Evolutionary conservation across 2,888 invertebrate genomes (phyloP), one percentile per base, ranked within the genome.

Genomic region (Melanchra persicariae): DNA sequence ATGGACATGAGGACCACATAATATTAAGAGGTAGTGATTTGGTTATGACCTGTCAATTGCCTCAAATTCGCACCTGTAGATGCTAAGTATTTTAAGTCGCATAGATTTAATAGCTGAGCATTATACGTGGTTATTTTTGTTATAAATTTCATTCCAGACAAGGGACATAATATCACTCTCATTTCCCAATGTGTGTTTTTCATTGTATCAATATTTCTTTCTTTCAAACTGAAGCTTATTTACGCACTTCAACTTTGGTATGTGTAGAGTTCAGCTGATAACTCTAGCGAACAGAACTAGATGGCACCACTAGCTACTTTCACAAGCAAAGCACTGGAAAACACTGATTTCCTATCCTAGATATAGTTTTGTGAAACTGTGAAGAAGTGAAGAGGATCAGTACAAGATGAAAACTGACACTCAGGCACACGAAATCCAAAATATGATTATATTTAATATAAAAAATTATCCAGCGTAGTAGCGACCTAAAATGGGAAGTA

Each of bases 281-380:
- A 79, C 22, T 75, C 24, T 79, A 40, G 49, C 10, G 30, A 34
- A n/a, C 2, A 12, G 4, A 47, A 17, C 30, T 81, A 81, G 77
- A 76, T 75, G 81, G 77, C 68, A 26, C 24, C 24, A 67, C 67
- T 51, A 15, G 9, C 1, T 15, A 63, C 40, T 51, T 66, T 45
- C 19, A 47, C 57, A 52, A 19, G 37, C 12, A 49, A 45, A 19
- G 2, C 12, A 15, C 26, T 15, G 3, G 17, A 26, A 7, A 60
- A 51, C 26, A 45, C 15, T 12, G 19, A 51, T 47, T 67, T 76
- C n/a, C 15, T 9, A 45, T 6, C 19, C 17, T 5, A 19, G 17
- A 45, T 19, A 19, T 1, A 45, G 45, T 45, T 19, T 45, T 19
- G 45, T 19, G 12, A 40, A 45, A n/a, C n/a, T n/a, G n/a, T n/a